These are phyloP conservation scores for Eupithecia centaureata DNA, from an alignment of 2,888 invertebrate species.

Conservation along the genomic window DNA sequence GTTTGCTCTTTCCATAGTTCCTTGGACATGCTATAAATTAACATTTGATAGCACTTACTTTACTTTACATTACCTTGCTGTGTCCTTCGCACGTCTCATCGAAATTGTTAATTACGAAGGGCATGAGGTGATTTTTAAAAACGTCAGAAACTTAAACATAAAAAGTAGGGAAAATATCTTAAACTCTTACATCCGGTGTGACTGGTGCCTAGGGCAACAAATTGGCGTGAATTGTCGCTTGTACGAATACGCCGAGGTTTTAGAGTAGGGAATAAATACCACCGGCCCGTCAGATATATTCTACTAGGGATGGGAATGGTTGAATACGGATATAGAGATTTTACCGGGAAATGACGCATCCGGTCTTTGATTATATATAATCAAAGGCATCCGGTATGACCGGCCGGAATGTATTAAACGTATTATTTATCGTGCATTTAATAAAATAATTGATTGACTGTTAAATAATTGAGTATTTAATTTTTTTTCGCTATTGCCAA, in stretches of 20 bases:
- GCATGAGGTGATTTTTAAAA: background rate
- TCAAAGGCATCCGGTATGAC: background rate
- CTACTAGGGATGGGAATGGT: background rate
- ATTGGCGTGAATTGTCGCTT: conserved; percentile 67
- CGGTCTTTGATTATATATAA: too few relatives aligned
- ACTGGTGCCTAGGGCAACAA: conserved; percentile 47
- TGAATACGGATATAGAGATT: background rate
- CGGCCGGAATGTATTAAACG: background rate
- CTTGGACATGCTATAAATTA: too few relatives aligned
- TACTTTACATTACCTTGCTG: too few relatives aligned
- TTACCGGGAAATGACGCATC: background rate
- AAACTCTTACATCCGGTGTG: conserved; percentile 46
- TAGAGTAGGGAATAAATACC: conserved; percentile 61
- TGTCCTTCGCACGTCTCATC: too few relatives aligned
- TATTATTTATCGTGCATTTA: too few relatives aligned
- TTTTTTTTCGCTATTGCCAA: too few relatives aligned
- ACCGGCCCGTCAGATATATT: conserved; percentile 55
- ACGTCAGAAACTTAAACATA: background rate
- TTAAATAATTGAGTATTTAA: too few relatives aligned
- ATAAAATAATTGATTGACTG: too few relatives aligned
- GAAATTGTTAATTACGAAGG: too few relatives aligned
- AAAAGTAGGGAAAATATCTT: background rate
- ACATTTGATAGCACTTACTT: too few relatives aligned
- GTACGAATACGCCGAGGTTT: conserved; percentile 54
- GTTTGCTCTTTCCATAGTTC: background rate